A percentile compares a stretch with the other conserved stretches of the same genome.
Evolutionary conservation across 2,888 invertebrate species (phyloP).

Genomic region (Trissoscelio sp.): DNA sequence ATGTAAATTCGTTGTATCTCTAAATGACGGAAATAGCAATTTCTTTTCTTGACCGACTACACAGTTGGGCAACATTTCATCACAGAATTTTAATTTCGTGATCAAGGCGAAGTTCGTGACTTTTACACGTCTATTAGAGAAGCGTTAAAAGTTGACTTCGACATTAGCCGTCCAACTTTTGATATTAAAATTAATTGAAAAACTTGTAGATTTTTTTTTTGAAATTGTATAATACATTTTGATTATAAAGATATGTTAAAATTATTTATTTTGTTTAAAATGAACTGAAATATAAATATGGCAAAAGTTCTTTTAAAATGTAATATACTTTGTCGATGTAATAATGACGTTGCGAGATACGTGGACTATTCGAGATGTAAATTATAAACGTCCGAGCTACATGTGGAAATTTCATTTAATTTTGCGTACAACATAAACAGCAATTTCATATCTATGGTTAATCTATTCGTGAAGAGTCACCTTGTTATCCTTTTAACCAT

Average conservation of each 20-base stretch:
- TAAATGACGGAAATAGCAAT: not conserved
- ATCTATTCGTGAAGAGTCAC: not conserved
- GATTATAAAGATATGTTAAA: not conserved
- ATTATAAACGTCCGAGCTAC: not conserved
- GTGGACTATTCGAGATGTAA: not conserved
- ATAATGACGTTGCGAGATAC: not conserved
- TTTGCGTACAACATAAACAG: slow-evolving; percentile 8
- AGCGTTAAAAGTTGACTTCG: too few species aligned
- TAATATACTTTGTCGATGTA: not conserved
- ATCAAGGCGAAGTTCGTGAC: too few species aligned
- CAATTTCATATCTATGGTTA: not conserved
- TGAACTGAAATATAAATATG: too few species aligned
- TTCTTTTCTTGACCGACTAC: too few species aligned
- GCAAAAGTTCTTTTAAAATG: not conserved
- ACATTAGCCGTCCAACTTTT: too few species aligned
- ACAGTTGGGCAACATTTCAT: too few species aligned
- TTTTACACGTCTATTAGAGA: too few species aligned
- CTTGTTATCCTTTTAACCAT: not conserved
- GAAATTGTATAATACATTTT: too few species aligned
- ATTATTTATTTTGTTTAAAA: not conserved
- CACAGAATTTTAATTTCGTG: too few species aligned
- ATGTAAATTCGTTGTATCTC: slow-evolving; percentile 6
- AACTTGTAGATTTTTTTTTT: too few species aligned
- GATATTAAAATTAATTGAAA: not conserved
- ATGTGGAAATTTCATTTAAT: slow-evolving; percentile 21